A percentile compares a stretch with the other conserved stretches of the same genome.
phyloP scores from a whole-genome alignment of 2,113 vertebrate species.

The Ceyx cyanopectus region DNA sequence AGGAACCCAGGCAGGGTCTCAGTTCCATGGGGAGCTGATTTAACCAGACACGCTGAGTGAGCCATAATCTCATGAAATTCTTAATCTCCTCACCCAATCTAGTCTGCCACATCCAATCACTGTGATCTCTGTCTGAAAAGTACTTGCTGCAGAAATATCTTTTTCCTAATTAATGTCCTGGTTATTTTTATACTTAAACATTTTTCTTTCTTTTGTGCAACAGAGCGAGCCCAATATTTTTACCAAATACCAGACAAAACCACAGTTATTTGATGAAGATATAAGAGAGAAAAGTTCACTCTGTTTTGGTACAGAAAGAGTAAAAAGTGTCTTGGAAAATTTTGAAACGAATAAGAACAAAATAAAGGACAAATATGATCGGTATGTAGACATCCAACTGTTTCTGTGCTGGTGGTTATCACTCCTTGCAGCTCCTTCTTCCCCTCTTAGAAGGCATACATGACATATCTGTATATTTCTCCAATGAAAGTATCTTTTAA shows the following conservation, averaged over 20 bases:
- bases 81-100: not conserved
- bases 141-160: not conserved
- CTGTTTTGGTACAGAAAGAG: slow-evolving; percentile 71
- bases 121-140: not conserved
- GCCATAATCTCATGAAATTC: slow-evolving; percentile 3
- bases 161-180: not conserved
- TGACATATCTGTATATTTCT: not conserved
- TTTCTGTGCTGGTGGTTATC: not conserved
- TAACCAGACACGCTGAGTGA: not conserved
- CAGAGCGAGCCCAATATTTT: slow-evolving; percentile 86
- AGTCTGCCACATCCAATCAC: not conserved
- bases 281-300: slow-evolving; percentile 75
- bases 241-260: slow-evolving; percentile 89
- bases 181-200: slow-evolving; percentile 40
- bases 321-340: slow-evolving; percentile 81
- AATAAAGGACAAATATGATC: slow-evolving; percentile 86
- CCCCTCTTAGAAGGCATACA: not conserved
- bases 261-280: slow-evolving; percentile 86
- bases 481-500: not conserved
- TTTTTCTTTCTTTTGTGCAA: slow-evolving; percentile 60
- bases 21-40: not conserved
- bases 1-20: not conserved
- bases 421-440: slow-evolving; percentile 11
- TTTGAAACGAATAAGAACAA: slow-evolving; percentile 90
- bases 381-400: slow-evolving; percentile 71